These are phyloP conservation scores for Probosciger aterrimus DNA, from an alignment of 2,113 vertebrate genomes.

Conservation along the genomic window DNA sequence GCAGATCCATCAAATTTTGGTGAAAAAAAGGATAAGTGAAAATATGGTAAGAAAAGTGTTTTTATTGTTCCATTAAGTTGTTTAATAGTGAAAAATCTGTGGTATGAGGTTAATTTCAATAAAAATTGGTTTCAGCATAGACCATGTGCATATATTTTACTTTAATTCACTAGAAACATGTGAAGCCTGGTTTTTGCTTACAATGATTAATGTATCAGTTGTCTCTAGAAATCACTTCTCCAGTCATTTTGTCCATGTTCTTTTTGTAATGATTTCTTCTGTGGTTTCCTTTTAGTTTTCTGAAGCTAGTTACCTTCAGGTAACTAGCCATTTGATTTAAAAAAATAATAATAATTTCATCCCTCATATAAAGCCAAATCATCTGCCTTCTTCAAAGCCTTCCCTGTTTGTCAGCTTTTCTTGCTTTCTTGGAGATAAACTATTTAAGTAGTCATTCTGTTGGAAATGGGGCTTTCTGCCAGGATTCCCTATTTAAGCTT, in stretches of 20 bases:
- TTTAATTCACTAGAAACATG: neutral
- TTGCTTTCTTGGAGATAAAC: neutral
- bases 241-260: neutral
- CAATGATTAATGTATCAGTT: neutral
- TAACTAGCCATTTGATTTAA: neutral
- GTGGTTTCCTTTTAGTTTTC: neutral
- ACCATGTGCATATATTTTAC: neutral
- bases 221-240: neutral
- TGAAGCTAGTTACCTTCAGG: fast-evolving
- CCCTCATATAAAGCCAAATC: neutral
- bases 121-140: neutral
- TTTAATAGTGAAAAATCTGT: neutral
- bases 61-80: neutral
- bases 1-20: neutral
- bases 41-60: neutral
- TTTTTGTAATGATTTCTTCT: neutral
- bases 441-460: neutral
- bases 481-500: neutral
- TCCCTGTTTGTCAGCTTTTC: neutral
- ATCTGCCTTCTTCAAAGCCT: neutral
- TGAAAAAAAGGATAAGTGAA: neutral
- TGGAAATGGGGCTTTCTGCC: neutral
- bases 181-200: neutral
- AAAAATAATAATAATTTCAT: neutral
- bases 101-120: neutral